phyloP scores from a whole-genome alignment of 2,797 vertebrate genomes.

The Hemitrygon akajei region DNA sequence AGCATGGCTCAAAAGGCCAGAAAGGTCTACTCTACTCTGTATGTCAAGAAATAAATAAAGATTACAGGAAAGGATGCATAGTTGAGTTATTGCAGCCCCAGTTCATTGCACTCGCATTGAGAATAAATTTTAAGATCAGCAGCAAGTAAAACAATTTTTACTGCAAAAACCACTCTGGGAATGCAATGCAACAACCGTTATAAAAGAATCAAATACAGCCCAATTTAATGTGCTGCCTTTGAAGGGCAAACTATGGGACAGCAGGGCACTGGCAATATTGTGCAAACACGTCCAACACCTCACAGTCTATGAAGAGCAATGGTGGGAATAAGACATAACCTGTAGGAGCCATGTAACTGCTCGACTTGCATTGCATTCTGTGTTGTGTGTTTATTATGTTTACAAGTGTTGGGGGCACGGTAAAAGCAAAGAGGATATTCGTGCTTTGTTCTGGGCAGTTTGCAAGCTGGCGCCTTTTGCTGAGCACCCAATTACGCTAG shows the following conservation, averaged over 20 bases:
- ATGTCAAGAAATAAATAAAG: too few species aligned
- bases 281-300: neutral
- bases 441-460: too few species aligned
- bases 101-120: neutral
- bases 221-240: neutral
- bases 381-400: too few species aligned
- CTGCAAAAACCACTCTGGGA: neutral
- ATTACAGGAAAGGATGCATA: neutral
- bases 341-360: too few species aligned
- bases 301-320: neutral
- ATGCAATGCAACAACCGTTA: neutral
- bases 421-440: too few species aligned
- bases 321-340: neutral
- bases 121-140: neutral
- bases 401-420: too few species aligned
- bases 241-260: neutral
- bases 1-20: too few species aligned
- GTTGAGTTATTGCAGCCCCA: neutral
- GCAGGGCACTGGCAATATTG: neutral
- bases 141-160: neutral
- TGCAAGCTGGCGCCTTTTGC: too few species aligned
- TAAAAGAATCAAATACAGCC: neutral
- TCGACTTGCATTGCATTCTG: too few species aligned
- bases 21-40: too few species aligned
- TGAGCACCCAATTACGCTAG: too few species aligned